phyloP scores from a whole-genome alignment of 2,797 vertebrate species.

The Hyperoplus immaculatus region DNA sequence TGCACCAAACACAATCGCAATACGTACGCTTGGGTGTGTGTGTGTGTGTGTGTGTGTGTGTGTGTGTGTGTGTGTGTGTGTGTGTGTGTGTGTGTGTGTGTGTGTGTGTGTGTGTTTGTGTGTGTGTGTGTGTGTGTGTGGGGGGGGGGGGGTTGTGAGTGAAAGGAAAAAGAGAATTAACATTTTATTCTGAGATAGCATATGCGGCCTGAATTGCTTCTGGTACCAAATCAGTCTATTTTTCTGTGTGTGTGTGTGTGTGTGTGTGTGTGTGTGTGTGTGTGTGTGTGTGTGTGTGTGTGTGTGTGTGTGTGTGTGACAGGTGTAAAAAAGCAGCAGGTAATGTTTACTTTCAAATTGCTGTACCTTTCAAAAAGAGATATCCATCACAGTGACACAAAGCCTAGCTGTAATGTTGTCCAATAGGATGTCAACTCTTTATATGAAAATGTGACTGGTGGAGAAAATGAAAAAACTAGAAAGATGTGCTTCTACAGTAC shows the following conservation, averaged over 20 bases:
- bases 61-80: neutral
- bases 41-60: neutral
- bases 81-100: neutral
- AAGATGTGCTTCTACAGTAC: conserved; percentile 52
- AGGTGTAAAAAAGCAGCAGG: conserved; percentile 51
- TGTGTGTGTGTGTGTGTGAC: conserved; percentile 43
- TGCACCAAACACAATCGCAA: conserved; percentile 21
- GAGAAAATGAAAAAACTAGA: conserved; percentile 50
- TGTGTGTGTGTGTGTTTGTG: neutral
- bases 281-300: conserved; percentile 36
- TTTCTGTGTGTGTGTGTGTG: conserved; percentile 42
- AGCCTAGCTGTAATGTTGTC: conserved; percentile 66
- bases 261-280: conserved; percentile 17
- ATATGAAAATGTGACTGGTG: conserved; percentile 66
- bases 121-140: neutral
- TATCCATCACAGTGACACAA: conserved; percentile 65
- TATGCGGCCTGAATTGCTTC: conserved; percentile 39
- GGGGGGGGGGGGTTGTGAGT: conserved; percentile 3
- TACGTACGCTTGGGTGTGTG: conserved; percentile 19
- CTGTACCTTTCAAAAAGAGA: conserved; percentile 48
- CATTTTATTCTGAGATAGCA: conserved; percentile 58
- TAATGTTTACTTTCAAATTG: conserved; percentile 63
- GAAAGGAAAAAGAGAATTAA: conserved; percentile 17
- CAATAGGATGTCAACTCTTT: conserved; percentile 65
- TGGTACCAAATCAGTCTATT: conserved; percentile 51